Conservation (phyloP, 2,888 invertebrate genomes). For the Drosophila tanythrix region DNA sequence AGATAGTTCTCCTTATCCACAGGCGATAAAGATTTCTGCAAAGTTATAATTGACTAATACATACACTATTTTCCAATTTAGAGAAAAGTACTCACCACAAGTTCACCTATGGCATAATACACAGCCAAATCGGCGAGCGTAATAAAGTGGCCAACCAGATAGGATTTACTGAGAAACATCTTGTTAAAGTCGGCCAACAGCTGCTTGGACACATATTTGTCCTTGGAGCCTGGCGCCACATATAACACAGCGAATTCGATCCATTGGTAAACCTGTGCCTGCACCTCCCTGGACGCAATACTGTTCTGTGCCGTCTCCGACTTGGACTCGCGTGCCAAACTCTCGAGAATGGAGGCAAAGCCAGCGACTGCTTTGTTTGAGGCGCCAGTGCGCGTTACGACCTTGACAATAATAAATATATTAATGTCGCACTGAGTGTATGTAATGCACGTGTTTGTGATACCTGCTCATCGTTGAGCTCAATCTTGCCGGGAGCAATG, state of each 20-base stretch:
- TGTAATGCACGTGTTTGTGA: not conserved
- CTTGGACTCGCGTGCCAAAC: conserved; percentile 85
- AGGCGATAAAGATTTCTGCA: conserved; percentile 87
- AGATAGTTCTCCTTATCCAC: conserved; percentile 89
- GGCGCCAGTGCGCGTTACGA: conserved; percentile 85
- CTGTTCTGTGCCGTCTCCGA: conserved; percentile 81
- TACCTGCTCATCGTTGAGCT: conserved; percentile 86
- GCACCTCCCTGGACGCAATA: conserved; percentile 82
- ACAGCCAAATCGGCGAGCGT: conserved; percentile 90
- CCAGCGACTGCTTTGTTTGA: conserved; percentile 85
- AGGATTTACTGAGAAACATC: conserved; percentile 86
- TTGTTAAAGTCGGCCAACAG: conserved; percentile 86
- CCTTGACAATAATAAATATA: conserved; percentile 83
- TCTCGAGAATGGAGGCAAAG: conserved; percentile 86
- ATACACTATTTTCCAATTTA: not conserved
- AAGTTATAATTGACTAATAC: not conserved
- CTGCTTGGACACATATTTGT: conserved; percentile 79
- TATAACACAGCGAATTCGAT: conserved; percentile 87
- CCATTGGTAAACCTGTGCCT: conserved; percentile 88
- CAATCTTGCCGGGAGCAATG: conserved; percentile 86
- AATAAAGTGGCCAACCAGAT: conserved; percentile 86
- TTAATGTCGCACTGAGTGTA: conserved; percentile 32
- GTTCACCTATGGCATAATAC: conserved; percentile 88
- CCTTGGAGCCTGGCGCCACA: conserved; percentile 82
- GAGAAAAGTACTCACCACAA: conserved; percentile 87